Base-by-base conservation (phyloP, 2,888 invertebrate genomes). In the Caenorhabditis becei region DNA sequence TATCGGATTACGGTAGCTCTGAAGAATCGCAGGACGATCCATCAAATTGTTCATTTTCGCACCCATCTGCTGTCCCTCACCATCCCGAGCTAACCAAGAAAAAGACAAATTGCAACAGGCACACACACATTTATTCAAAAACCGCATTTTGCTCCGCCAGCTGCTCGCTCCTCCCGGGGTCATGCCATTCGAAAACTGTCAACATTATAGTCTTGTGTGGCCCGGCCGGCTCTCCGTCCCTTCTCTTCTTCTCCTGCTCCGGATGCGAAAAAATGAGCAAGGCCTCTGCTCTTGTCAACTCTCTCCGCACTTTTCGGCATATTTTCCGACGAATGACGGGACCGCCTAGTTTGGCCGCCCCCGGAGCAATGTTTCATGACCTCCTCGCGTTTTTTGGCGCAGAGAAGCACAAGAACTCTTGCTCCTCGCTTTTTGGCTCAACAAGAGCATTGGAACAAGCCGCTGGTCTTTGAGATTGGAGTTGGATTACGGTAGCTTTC, bases 171-270 rank as follows among this genome's bases (percentile, higher is more conserved):
- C 11, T 41, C 41, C 41, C 32, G 32, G 32, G 20, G n/a, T n/a
- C n/a, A 7, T 32, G 32, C 32, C 32, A 32, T 32, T 32, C 10
- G 32, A 10, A 32, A 32, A 32, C 32, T 10, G 32, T 32, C 32
- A 32, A 32, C 32, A 32, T 7, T 10, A 32, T 32, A 10, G 32
- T 32, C 32, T 32, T 32, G 32, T 26, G 44, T 53, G 49, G 49
- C 32, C 23, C 35, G 2, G 18, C 61, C 54, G n/a, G 20, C 59
- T 58, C 59, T 32, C 58, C 70, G 70, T 53, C 53, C 53, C 37
- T 24, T 49, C 35, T 56, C 47, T 35, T 70, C 35, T 51, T 59
- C 35, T 35, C 18, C 41, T n/a, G 41, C 14, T 41, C 14, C 41
- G 10, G 16, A 41, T 41, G 41, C 16, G 41, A 41, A 41, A 41